Percentiles rank a stretch among this genome's conserved stretches.
These are phyloP conservation scores for Siphamia tubifer DNA, from an alignment of 2,113 vertebrate genomes.

Conservation along the genomic window DNA sequence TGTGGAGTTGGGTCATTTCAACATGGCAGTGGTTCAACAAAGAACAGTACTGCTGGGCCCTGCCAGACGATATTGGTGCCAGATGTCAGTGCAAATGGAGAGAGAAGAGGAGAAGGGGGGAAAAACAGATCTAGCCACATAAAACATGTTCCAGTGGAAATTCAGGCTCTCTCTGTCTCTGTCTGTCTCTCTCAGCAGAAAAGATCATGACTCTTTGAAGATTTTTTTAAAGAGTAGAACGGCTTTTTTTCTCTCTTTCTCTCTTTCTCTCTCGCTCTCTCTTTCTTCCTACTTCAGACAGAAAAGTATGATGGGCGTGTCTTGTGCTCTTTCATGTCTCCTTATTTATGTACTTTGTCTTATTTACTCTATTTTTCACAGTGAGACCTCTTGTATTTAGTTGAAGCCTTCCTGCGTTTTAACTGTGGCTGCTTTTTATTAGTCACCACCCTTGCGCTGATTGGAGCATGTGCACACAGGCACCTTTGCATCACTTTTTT, in stretches of 20 bases:
- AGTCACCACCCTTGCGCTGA: slow-evolving; percentile 25
- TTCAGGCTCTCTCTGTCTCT: slow-evolving; percentile 56
- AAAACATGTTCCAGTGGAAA: slow-evolving; percentile 87
- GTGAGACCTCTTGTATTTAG: neutral
- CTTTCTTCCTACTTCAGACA: slow-evolving; percentile 36
- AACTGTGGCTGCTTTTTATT: slow-evolving; percentile 46
- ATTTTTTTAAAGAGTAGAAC: slow-evolving; percentile 46
- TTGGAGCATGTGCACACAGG: neutral
- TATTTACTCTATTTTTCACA: neutral
- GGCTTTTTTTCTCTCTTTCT: slow-evolving; percentile 14
- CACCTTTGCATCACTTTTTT: slow-evolving; percentile 13
- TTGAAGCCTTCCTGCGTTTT: slow-evolving; percentile 42
- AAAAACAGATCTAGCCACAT: slow-evolving; percentile 80
- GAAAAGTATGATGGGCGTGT: slow-evolving; percentile 74
- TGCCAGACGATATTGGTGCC: slow-evolving; percentile 88
- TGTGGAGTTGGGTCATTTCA: slow-evolving; percentile 85
- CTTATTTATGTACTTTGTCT: slow-evolving; percentile 26
- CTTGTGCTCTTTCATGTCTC: slow-evolving; percentile 44
- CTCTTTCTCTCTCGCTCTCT: slow-evolving; percentile 14
- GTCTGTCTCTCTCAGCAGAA: slow-evolving; percentile 61
- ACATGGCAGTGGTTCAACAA: slow-evolving; percentile 88
- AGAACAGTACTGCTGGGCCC: slow-evolving; percentile 81
- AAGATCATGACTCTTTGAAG: slow-evolving; percentile 70
- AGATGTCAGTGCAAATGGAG: slow-evolving; percentile 83
- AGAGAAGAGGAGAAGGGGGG: slow-evolving; percentile 1